A percentile compares a stretch with the other conserved stretches of the same genome.
phyloP scores from a whole-genome alignment of 2,888 invertebrate genomes.

The Agrotis ipsilon region DNA sequence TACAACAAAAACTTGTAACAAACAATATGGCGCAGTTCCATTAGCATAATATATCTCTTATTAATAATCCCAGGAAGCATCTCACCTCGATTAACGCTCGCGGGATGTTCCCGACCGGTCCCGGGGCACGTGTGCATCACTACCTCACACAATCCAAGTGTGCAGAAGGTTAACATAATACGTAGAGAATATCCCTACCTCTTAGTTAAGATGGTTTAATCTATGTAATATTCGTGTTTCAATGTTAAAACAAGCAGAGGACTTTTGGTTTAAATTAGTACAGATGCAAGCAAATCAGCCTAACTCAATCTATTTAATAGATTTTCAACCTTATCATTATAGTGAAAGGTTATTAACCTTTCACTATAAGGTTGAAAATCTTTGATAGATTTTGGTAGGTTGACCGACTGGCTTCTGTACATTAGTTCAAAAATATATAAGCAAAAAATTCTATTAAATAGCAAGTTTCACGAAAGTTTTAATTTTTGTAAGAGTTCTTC shows the following conservation, averaged over 20 bases:
- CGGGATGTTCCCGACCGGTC: slow-evolving; percentile 40
- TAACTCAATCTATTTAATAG: too few relatives aligned
- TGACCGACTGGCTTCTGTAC: too few relatives aligned
- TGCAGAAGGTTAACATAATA: slow-evolving; percentile 32
- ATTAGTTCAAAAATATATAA: too few relatives aligned
- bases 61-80: slow-evolving; percentile 60
- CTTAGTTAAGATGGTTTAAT: neutral
- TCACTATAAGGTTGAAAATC: too few relatives aligned
- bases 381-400: too few relatives aligned
- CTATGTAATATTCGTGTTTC: too few relatives aligned
- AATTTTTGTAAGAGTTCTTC: slow-evolving; percentile 6
- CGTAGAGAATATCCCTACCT: too few relatives aligned
- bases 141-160: neutral
- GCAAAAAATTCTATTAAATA: neutral
- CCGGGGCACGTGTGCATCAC: slow-evolving; percentile 34
- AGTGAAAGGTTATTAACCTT: too few relatives aligned
- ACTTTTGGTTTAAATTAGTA: too few relatives aligned
- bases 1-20: slow-evolving; percentile 61
- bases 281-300: too few relatives aligned
- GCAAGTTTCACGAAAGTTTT: neutral
- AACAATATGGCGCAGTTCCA: slow-evolving; percentile 60
- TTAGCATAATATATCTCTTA: slow-evolving; percentile 65
- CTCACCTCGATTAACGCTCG: slow-evolving; percentile 58
- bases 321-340: too few relatives aligned
- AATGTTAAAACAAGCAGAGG: too few relatives aligned